Evolutionary conservation across 2,797 vertebrate species (phyloP).

Genomic region (Pipistrellus pipistrellus): DNA sequence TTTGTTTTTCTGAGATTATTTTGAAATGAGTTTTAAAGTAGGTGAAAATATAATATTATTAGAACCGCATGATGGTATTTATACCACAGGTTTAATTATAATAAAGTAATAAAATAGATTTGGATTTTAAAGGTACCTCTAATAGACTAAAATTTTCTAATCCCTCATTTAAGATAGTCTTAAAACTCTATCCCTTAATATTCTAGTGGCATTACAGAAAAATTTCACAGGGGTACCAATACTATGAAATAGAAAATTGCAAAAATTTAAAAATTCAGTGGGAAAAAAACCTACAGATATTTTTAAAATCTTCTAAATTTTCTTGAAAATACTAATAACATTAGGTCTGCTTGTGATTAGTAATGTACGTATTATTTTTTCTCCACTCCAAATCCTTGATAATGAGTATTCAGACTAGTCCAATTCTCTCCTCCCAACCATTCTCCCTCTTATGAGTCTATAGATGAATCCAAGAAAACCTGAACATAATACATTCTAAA

Average conservation of each 20-base stretch:
- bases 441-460: background rate
- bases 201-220: background rate
- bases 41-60: background rate
- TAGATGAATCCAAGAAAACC: background rate
- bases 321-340: background rate
- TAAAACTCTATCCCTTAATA: constrained; percentile 6
- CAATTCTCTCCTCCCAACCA: background rate
- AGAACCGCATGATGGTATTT: background rate
- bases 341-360: background rate
- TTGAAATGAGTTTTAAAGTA: constrained; percentile 53
- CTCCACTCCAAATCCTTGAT: background rate
- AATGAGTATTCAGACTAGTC: background rate
- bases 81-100: background rate
- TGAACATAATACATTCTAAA: background rate
- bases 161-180: background rate
- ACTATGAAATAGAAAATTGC: background rate
- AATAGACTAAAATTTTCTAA: constrained; percentile 28
- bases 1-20: constrained; percentile 35
- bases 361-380: background rate
- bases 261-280: background rate
- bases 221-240: background rate
- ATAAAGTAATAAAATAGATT: constrained; percentile 7
- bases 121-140: constrained; percentile 20
- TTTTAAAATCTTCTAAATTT: background rate
- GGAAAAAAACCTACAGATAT: background rate